Conservation (phyloP, 2,113 vertebrate genomes). For the Paradoxurus hermaphroditus region DNA sequence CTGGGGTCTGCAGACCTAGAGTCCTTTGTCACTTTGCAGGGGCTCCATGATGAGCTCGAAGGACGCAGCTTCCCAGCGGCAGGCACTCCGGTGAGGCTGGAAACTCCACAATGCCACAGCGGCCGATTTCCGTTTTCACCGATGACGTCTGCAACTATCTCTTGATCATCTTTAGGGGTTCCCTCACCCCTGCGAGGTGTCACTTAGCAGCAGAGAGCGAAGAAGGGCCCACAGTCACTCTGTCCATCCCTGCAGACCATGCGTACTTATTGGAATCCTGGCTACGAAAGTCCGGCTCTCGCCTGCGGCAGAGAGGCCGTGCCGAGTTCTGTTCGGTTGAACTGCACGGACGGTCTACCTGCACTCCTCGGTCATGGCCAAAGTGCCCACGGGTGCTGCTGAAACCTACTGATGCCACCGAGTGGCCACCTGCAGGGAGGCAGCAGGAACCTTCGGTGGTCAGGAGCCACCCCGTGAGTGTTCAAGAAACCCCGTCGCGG, state of each 20-base stretch:
- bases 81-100: background rate
- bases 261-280: background rate
- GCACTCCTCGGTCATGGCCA: background rate
- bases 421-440: background rate
- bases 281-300: background rate
- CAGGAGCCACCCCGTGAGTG: accelerated
- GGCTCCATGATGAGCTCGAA: background rate
- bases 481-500: too few relatives aligned
- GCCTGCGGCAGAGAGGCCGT: too few relatives aligned
- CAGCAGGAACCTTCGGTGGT: background rate
- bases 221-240: background rate
- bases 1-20: too few relatives aligned
- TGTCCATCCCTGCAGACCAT: accelerated
- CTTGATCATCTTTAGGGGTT: background rate
- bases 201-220: background rate
- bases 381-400: background rate
- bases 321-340: background rate
- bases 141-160: background rate
- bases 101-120: accelerated
- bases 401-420: too few relatives aligned
- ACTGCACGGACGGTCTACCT: background rate
- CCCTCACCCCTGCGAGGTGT: background rate
- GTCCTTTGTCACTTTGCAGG: too few relatives aligned
- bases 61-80: background rate
- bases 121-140: background rate